Percentiles rank a stretch among this genome's conserved stretches.
phyloP scores from a whole-genome alignment of 2,113 vertebrate genomes.

The Aspidoscelis tigris region DNA sequence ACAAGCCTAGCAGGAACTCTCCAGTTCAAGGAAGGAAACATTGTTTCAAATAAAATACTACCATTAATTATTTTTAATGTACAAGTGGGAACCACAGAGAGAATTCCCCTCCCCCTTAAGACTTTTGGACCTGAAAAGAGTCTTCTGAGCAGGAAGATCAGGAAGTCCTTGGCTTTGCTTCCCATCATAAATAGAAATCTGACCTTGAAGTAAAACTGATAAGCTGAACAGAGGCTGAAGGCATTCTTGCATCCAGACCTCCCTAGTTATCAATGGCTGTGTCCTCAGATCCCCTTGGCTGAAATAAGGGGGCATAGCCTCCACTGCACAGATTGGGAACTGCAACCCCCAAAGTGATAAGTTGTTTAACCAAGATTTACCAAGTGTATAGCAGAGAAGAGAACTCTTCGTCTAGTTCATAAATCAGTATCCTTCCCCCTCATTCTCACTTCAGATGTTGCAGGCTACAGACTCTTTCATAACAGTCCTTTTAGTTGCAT shows the following conservation, averaged over 20 bases:
- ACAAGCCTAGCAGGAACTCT: not conserved
- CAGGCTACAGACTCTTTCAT: not conserved
- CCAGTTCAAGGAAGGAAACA: not conserved
- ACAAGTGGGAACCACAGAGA: not conserved
- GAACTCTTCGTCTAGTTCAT: rapidly evolving
- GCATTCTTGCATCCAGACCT: not conserved
- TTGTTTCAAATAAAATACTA: not conserved
- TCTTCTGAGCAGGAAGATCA: not conserved
- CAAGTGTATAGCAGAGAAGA: not conserved
- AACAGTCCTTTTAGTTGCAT: not conserved
- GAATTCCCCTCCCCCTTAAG: not conserved
- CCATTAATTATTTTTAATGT: not conserved
- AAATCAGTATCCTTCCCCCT: rapidly evolving
- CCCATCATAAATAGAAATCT: not conserved
- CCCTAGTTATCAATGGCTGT: not conserved
- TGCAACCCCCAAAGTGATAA: not conserved
- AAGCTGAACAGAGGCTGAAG: rapidly evolving
- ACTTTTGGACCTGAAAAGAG: not conserved
- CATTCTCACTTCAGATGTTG: not conserved
- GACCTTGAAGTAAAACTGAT: not conserved
- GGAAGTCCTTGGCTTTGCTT: not conserved
- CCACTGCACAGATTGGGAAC: not conserved
- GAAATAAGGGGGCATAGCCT: not conserved
- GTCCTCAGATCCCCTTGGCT: not conserved
- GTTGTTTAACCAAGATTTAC: not conserved